These are phyloP conservation scores for Microcebus lehilahytsara DNA, from an alignment of 2,113 vertebrate genomes.

Conservation along the genomic window DNA sequence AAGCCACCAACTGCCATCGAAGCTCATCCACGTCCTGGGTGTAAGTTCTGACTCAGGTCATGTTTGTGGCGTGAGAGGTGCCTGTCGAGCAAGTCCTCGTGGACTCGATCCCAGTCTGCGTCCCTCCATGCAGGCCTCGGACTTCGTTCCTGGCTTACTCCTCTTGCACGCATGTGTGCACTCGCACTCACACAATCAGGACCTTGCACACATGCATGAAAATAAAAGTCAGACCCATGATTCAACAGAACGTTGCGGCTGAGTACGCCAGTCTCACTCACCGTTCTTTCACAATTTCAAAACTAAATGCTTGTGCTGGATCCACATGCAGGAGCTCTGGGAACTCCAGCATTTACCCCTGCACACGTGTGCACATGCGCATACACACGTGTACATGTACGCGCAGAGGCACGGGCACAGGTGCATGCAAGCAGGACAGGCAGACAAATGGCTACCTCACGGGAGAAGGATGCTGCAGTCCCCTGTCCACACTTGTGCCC, in stretches of 20 bases:
- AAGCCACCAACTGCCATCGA: rapidly evolving
- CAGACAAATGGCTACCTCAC: rapidly evolving
- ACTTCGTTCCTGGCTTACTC: background rate
- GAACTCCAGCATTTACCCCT: background rate
- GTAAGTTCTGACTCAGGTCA: too few relatives aligned
- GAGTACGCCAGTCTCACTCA: rapidly evolving
- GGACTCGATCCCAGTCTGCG: background rate
- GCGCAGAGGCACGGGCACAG: background rate
- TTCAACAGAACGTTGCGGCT: rapidly evolving
- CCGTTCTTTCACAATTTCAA: background rate
- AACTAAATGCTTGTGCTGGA: background rate
- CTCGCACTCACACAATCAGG: background rate
- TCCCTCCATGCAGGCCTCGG: rapidly evolving
- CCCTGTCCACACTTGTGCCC: rapidly evolving
- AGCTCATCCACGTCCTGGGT: rapidly evolving
- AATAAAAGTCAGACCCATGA: too few relatives aligned
- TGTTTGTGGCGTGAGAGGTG: rapidly evolving
- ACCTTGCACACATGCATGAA: background rate
- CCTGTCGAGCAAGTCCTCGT: rapidly evolving
- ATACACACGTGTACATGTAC: rapidly evolving
- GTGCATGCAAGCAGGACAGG: too few relatives aligned
- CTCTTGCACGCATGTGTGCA: background rate
- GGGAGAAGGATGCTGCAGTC: rapidly evolving
- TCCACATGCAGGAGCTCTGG: background rate
- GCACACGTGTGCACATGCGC: too few relatives aligned